Base-by-base conservation (phyloP, 1,140 invertebrate species). In the Battus philenor region DNA sequence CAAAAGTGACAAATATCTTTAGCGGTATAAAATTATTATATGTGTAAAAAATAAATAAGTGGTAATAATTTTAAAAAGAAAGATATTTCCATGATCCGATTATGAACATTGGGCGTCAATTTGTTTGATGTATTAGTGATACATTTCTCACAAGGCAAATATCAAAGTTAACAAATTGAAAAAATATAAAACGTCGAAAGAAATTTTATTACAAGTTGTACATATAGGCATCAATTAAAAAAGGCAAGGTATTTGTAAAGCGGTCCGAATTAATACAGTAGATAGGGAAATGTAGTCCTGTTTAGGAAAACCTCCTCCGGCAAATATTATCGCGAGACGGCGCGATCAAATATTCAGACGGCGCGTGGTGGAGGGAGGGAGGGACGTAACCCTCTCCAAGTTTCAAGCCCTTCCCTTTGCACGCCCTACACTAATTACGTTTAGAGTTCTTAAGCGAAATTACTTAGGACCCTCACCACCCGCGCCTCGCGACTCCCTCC, bases 371-470 rank as follows among this genome's bases (percentile, higher is more conserved):
- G 56, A 60, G 67, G 76, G 62, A 47, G 64, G 46, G 61, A 69
- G 79, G 75, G 75, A 73, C 71, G 75, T 81, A 87, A 87, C 86
- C 86, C 86, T 87, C 86, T 87, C 86, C 71, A 83, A 85, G 63
- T 86, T 86, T 86, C 86, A 87, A 87, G 86, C 84, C 86, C 86
- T 86, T 86, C 83, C 86, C 86, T 85, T 86, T 80, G 83, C 86
- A 84, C 81, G 79, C 82, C 86, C 86, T 86, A 86, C 80, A 87
- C 86, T 87, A 87, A 87, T 87, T 87, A 87, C 86, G 86, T 87
- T 87, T 87, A 87, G 86, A 87, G 86, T 87, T 87, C 86, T 87
- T 87, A 87, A 87, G 86, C 84, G 80, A 87, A 87, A 87, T 87
- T 87, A 87, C 86, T 87, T 86, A 87, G 86, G 76, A 80, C 81